phyloP scores from a whole-genome alignment of 2,888 invertebrate genomes.

The Harpalus rubripes region DNA sequence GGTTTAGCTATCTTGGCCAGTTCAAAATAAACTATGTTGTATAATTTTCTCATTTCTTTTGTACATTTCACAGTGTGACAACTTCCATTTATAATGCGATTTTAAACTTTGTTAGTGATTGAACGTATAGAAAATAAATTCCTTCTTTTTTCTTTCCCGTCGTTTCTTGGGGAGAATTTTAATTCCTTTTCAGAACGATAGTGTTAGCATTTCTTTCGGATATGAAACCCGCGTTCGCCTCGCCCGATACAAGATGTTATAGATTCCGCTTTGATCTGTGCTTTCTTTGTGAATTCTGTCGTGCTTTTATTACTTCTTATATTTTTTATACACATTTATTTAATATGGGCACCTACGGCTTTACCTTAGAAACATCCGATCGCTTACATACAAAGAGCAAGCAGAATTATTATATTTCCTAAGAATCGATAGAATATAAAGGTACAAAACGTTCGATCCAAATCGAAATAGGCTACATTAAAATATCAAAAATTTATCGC shows the following conservation, averaged over 20 bases:
- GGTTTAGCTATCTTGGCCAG: no score
- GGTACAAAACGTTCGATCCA: background rate
- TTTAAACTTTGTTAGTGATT: no score
- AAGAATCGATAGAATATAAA: background rate
- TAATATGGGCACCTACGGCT: constrained; percentile 34
- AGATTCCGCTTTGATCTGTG: constrained; percentile 46
- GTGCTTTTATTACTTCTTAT: constrained; percentile 43
- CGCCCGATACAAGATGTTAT: constrained; percentile 25
- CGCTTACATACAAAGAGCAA: constrained; percentile 13
- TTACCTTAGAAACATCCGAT: background rate
- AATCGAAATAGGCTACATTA: background rate
- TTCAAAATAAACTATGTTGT: no score
- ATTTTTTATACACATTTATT: constrained; percentile 53
- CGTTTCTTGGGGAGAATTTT: background rate
- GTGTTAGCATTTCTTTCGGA: constrained; percentile 41
- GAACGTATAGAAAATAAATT: no score
- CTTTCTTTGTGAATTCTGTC: constrained; percentile 41
- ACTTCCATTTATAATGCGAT: no score
- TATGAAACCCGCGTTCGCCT: constrained; percentile 3
- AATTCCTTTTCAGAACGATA: constrained; percentile 27
- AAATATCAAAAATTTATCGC: constrained; percentile 1
- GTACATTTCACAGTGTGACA: no score
- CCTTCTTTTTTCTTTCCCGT: background rate
- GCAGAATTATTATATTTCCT: background rate
- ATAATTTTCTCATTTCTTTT: no score